Percentiles rank a stretch among this genome's conserved stretches.
Evolutionary conservation across 2,113 vertebrate species (phyloP).

Genomic region (Lamprotornis superbus): DNA sequence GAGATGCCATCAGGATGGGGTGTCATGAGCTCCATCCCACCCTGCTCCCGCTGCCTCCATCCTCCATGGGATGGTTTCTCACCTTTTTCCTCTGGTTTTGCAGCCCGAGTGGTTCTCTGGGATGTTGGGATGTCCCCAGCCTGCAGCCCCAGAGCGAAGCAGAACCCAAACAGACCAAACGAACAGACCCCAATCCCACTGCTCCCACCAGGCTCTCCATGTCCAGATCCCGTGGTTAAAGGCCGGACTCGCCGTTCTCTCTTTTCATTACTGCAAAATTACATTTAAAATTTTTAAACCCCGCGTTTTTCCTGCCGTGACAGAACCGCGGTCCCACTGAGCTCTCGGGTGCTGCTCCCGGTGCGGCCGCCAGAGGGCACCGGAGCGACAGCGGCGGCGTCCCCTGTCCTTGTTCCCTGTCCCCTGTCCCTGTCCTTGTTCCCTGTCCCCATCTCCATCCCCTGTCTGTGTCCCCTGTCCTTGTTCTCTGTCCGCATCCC

Average conservation of each 20-base stretch:
- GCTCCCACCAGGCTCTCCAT: background rate
- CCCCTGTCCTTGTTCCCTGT: background rate
- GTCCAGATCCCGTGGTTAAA: background rate
- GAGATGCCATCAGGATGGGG: background rate
- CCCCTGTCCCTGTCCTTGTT: background rate
- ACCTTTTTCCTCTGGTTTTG: background rate
- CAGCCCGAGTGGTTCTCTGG: rapidly evolving
- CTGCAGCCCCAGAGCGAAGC: background rate
- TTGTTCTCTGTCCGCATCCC: background rate
- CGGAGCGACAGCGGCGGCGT: background rate
- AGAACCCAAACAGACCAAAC: no score
- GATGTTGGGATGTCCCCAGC: background rate
- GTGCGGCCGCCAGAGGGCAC: background rate
- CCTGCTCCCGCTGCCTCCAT: background rate
- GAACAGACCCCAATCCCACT: background rate
- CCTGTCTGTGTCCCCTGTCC: background rate
- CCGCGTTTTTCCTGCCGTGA: rapidly evolving
- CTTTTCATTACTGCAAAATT: background rate
- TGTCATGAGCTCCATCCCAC: background rate
- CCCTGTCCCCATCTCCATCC: no score
- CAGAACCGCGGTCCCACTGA: rapidly evolving
- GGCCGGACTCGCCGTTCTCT: rapidly evolving
- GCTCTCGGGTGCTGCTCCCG: background rate
- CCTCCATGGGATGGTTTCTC: background rate
- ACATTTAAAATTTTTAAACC: background rate